Evolutionary conservation across 1,140 invertebrate genomes (phyloP), one percentile per base, ranked within the genome.

Genomic region (Melipona quadrifasciata): DNA sequence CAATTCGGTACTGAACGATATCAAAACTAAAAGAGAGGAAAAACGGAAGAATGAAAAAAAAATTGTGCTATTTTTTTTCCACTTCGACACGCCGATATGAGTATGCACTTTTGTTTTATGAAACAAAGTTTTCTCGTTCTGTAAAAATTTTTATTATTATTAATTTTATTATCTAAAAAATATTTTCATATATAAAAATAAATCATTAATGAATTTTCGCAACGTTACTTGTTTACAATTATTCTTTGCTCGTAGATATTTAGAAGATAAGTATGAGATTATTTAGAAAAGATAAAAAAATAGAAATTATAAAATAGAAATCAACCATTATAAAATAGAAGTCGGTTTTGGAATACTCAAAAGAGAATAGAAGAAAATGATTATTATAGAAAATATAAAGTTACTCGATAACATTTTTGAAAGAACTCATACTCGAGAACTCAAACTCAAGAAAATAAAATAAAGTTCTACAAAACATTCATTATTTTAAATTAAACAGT

Each of bases 1-100:
- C 72, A 76, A 67, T 82, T 76, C 27, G 51, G 1, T 73, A 5
- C 0, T 21, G 51, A 55, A 21, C 80, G 51, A 68, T 76, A 77
- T 68, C n/a, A 47, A 39, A 76, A 76, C 53, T 55, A 65, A 76
- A 82, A 12, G 34, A 31, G 8, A 10, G 6, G 8, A 5, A 27
- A 61, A n/a, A 2, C 24, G 11, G 6, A 27, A 77, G 6, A 47
- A 27, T 14, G 14, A 16, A 47, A 47, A 2, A n/a, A 47, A n/a
- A n/a, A 16, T 27, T 10, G 2, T 19, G 16, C 11, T 47, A n/a
- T 24, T n/a, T n/a, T 51, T 71, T 34, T 12, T 6, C 1, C 21
- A 1, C 21, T 21, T 24, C 67, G 19, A 34, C 21, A 21, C 16
- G 31, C 10, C 16, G 24, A 27, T n/a, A 6, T 55, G 55, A 17